Evolutionary conservation across 1,140 invertebrate genomes (phyloP), one percentile per base, ranked within the genome.

Genomic region (Platyscapa corneri): DNA sequence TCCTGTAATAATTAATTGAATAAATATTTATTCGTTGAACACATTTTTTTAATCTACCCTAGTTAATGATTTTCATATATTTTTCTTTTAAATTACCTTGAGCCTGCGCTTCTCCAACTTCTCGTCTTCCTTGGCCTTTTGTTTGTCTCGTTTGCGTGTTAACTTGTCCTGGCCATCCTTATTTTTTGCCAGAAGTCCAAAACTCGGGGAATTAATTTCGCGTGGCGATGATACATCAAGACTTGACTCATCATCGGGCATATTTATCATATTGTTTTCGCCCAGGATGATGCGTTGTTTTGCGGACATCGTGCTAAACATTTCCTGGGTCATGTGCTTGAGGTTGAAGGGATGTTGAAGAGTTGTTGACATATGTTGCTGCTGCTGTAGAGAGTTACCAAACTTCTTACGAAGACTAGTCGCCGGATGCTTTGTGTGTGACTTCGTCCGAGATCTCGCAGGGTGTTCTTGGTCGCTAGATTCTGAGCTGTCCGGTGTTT

Each of bases 91-190:
- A n/a, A n/a, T n/a, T 77, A 85, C 84, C 90, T 97, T 97, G 77
- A 95, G 91, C 83, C 96, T 91, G 32, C 95, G 93, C 89, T 97
- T 96, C 88, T 97, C 96, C 86, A 95, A 89, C 88, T 97, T 97
- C 82, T 97, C 96, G 88, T 97, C 96, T 87, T 97, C 96, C 89
- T 96, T 96, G 30, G 94, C 95, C 90, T 96, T 96, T 88, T 96
- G 95, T 88, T 96, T 96, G 82, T 96, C 95, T 88, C 95, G 94
- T 87, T 96, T 95, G 75, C 95, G 93, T 34, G 94, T 91, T 18
- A 96, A 92, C 86, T 96, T 96, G 65, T 97, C 95, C n/a, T 79
- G 81, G 18, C 93, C 92, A 79, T 96, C 95, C 88, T 96, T 95
- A 76, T 93, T 93, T 89, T 95, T 96, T 7, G 94, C 93, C 86